Percentiles rank a stretch among this genome's conserved stretches.
Evolutionary conservation across 2,113 vertebrate species (phyloP).

Genomic region (Synchiropus splendidus): DNA sequence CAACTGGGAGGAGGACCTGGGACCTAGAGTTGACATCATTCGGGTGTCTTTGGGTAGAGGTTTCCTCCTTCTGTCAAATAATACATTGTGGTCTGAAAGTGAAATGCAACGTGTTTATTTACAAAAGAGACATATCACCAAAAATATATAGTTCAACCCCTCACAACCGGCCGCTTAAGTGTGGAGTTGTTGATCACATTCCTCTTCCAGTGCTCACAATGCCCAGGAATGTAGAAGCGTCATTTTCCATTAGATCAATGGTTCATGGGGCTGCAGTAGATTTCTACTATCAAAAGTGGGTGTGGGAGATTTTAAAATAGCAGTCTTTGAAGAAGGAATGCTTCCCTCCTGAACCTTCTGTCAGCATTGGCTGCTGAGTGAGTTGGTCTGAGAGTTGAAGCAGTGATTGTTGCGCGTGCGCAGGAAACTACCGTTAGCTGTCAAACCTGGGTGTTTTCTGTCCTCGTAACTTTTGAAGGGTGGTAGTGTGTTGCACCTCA

Average conservation of each 20-base stretch:
- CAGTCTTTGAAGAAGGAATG: constrained; percentile 1
- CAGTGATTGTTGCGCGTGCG: constrained; percentile 46
- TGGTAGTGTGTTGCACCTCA: too few species aligned
- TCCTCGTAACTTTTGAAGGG: not conserved
- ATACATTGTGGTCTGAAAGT: too few species aligned
- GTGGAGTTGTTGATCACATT: not conserved
- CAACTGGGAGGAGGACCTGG: too few species aligned
- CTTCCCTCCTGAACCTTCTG: not conserved
- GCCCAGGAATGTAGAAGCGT: constrained; percentile 43
- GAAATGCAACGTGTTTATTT: too few species aligned
- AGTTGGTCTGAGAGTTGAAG: constrained; percentile 1
- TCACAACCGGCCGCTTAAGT: too few species aligned
- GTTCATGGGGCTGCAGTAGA: constrained; percentile 6
- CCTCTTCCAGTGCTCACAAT: constrained; percentile 13
- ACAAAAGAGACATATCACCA: not conserved
- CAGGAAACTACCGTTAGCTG: constrained; percentile 43
- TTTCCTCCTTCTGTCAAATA: too few species aligned
- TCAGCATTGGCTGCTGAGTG: constrained; percentile 10
- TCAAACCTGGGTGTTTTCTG: constrained; percentile 42
- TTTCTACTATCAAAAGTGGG: not conserved
- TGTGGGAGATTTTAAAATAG: constrained; percentile 25
- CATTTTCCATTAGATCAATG: constrained; percentile 51
- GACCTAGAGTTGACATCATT: too few species aligned
- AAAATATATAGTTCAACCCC: too few species aligned
- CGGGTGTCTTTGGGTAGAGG: too few species aligned